Base-by-base conservation (phyloP, 2,888 invertebrate genomes). In the Gari tellinella region DNA sequence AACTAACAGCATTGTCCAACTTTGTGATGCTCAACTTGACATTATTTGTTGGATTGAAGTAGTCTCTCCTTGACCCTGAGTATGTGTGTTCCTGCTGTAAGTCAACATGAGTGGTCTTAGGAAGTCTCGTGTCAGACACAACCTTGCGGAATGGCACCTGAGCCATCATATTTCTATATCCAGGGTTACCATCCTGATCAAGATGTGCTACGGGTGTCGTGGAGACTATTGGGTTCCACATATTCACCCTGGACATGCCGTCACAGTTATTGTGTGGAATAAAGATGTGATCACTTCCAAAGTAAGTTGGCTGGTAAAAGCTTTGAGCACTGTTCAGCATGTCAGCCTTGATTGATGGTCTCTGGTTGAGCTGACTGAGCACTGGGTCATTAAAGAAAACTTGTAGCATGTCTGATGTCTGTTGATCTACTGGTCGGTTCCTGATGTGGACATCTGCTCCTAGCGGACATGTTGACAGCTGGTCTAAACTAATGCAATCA, bases 381-480 rank as follows among this genome's bases (percentile, higher is more conserved):
- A 67, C 53, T 17, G 78, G 78, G 48, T 78, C 73, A 21, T 68
- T 63, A 17, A 78, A 25, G 48, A 78, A 70, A 56, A 53, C 61
- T 41, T 78, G 51, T 2, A 49, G 51, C 23, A 60, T 51, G 10
- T 60, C 48, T 21, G 60, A n/a, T 25, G 60, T 21, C 12, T 60
- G 45, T 31, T 48, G 49, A 45, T 19, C 45, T 12, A 19, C 45
- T 14, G 48, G 38, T 19, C 49, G 25, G 1, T 10, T 8, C 2
- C 26, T 4, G 55, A 57, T 48, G 15, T 62, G 51, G 5, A 67
- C 62, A 4, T 79, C 79, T 25, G 76, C 79, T 21, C 81, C 78
- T 25, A 84, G 73, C 38, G 85, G 83, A n/a, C 77, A 77, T 8
- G 86, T 86, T 21, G 85, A 85, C 21, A 86, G 74, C 31, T 67